A percentile compares a stretch with the other conserved stretches of the same genome.
These are phyloP conservation scores for Phocides pigmalion DNA, from an alignment of 1,140 invertebrate genomes.

Conservation along the genomic window DNA sequence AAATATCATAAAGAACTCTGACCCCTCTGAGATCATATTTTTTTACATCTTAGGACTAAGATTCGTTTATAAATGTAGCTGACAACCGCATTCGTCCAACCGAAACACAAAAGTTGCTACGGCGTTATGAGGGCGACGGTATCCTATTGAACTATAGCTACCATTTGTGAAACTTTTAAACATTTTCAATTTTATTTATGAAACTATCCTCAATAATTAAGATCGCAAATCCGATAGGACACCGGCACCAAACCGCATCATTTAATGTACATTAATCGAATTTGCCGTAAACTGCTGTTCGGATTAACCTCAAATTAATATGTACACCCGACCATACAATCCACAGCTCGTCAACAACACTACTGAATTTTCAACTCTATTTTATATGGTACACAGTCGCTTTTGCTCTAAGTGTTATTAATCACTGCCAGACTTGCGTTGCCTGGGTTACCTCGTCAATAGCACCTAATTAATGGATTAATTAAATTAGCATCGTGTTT, in stretches of 20 bases:
- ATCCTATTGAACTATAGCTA: too few species aligned
- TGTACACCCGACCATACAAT: slow-evolving; percentile 9
- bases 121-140: too few species aligned
- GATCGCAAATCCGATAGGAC: slow-evolving; percentile 7
- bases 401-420: not conserved
- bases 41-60: too few species aligned
- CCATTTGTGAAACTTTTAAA: not conserved
- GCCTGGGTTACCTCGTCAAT: slow-evolving; percentile 7
- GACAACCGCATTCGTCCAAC: too few species aligned
- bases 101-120: too few species aligned
- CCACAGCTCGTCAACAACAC: not conserved
- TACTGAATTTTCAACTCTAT: not conserved
- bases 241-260: slow-evolving; percentile 23
- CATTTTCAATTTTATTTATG: not conserved
- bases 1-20: too few species aligned
- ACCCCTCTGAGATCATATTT: too few species aligned
- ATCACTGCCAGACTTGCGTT: not conserved
- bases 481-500: slow-evolving; percentile 22
- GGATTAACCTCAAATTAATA: slow-evolving; percentile 33
- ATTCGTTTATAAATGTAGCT: too few species aligned
- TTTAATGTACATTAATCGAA: slow-evolving; percentile 30
- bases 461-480: slow-evolving; percentile 32
- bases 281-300: slow-evolving; percentile 20
- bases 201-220: slow-evolving; percentile 11
- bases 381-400: not conserved